A percentile compares a stretch with the other conserved stretches of the same genome.
phyloP scores from a whole-genome alignment of 2,113 vertebrate species.

The Oreochromis tanganicae region DNA sequence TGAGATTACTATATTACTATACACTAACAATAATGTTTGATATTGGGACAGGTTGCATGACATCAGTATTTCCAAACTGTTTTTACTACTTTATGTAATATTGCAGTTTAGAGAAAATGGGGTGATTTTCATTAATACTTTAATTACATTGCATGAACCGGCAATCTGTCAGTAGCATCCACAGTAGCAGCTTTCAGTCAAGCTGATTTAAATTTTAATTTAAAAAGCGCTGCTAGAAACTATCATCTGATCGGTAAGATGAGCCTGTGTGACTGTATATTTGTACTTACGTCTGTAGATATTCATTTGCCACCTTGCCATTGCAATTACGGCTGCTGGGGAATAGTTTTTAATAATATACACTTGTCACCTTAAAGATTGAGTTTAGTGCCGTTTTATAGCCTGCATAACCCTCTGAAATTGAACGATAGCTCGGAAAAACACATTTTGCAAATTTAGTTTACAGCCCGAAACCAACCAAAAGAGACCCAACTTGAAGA shows the following conservation, averaged over 20 bases:
- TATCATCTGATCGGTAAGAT: conserved; percentile 18
- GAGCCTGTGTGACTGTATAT: not conserved
- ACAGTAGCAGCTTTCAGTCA: conserved; percentile 11
- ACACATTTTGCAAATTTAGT: not conserved
- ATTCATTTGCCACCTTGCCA: not conserved
- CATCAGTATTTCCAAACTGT: not conserved
- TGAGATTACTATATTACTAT: not conserved
- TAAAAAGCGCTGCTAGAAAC: not conserved
- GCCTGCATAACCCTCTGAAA: not conserved
- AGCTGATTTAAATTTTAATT: conserved; percentile 40
- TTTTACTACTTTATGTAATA: not conserved
- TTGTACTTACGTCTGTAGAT: not conserved
- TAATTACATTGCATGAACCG: conserved; percentile 40
- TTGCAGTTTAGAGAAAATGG: conserved; percentile 19
- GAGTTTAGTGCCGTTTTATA: not conserved
- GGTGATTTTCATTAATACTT: conserved; percentile 37
- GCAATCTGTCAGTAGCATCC: conserved; percentile 5
- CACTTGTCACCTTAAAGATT: not conserved
- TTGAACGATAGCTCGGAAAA: not conserved
- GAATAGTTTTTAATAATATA: conserved; percentile 33
- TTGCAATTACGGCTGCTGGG: conserved; percentile 32
- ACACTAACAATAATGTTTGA: not conserved
- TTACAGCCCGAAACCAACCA: not conserved
- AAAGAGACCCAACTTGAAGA: not conserved
- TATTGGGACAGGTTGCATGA: not conserved